Base-by-base conservation (phyloP, 2,113 vertebrate species). In the Zeus faber region DNA sequence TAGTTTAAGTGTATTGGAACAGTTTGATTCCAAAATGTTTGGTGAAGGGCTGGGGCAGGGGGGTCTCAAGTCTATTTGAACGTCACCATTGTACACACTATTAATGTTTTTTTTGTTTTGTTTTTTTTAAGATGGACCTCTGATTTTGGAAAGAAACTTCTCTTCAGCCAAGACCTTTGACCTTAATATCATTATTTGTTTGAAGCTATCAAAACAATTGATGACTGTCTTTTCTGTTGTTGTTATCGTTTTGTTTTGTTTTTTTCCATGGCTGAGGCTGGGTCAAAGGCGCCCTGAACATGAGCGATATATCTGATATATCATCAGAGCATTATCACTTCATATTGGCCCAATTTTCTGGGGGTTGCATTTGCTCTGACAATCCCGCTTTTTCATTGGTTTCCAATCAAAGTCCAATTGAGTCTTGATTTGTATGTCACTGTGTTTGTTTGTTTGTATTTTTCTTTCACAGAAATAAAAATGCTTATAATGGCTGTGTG, bases 401-500 rank as follows among this genome's bases (percentile, higher is more conserved):
- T 77, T 56, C 50, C 47, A 27, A 44, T 55, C 31, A 62, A n/a
- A n/a, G n/a, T n/a, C n/a, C n/a, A n/a, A n/a, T n/a, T n/a, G 62
- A 68, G 70, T 61, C 24, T 62, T 77, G 71, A 68, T 81, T n/a
- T n/a, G n/a, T 80, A 49, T 64, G 67, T 81, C 79, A 75, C 66
- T 81, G 69, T 77, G 57, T 68, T 68, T 71, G 78, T 23, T 40
- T n/a, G 43, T 58, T 27, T 62, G 44, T 49, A 41, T 26, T 6
- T 18, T 27, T 13, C 61, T 80, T 79, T 78, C 83, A 76, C 43
- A 85, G 87, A 87, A 86, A 79, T 86, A 65, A 71, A 61, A 86
- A 82, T 69, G 72, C 80, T 80, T 82, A 72, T 79, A 73, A 77
- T 80, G 79, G 78, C 84, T 88, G 81, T 86, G 87, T 85, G 85